Conservation (phyloP, 2,113 vertebrate species). For the Vimba vimba region DNA sequence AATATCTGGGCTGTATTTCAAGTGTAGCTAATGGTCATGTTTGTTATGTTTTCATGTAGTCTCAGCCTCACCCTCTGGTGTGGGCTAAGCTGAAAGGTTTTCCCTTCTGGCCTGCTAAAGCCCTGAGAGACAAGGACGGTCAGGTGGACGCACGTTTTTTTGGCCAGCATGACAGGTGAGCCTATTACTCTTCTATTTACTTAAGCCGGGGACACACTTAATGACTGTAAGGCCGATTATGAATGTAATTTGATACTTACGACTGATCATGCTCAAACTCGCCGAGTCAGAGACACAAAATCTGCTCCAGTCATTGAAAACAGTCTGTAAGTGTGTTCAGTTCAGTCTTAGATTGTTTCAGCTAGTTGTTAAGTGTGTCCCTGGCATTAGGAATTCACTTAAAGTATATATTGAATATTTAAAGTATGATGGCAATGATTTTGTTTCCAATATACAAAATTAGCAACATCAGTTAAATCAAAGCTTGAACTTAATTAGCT, state of each 20-base stretch:
- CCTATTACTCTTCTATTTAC: neutral
- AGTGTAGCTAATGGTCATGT: slow-evolving; percentile 16
- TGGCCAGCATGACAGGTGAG: slow-evolving; percentile 96
- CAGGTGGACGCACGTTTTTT: slow-evolving; percentile 98
- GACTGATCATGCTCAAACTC: too few species aligned
- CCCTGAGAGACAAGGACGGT: slow-evolving; percentile 94
- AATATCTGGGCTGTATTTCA: neutral
- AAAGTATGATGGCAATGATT: neutral
- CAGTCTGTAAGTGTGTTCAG: too few species aligned
- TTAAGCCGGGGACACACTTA: neutral
- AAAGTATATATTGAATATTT: neutral
- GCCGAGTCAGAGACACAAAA: too few species aligned
- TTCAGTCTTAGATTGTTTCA: too few species aligned
- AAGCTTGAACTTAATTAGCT: neutral
- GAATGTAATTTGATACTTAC: too few species aligned
- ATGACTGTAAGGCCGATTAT: too few species aligned
- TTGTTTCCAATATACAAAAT: neutral
- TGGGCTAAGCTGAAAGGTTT: slow-evolving; percentile 99
- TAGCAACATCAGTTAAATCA: neutral
- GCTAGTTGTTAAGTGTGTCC: too few species aligned
- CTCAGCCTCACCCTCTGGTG: slow-evolving; percentile 95
- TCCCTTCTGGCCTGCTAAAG: slow-evolving; percentile 99
- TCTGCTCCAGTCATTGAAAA: too few species aligned
- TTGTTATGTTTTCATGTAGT: slow-evolving; percentile 70
- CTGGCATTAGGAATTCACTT: neutral